Conservation (phyloP, 64 coral and sea anemone species). For the Trachythela sp. region DNA sequence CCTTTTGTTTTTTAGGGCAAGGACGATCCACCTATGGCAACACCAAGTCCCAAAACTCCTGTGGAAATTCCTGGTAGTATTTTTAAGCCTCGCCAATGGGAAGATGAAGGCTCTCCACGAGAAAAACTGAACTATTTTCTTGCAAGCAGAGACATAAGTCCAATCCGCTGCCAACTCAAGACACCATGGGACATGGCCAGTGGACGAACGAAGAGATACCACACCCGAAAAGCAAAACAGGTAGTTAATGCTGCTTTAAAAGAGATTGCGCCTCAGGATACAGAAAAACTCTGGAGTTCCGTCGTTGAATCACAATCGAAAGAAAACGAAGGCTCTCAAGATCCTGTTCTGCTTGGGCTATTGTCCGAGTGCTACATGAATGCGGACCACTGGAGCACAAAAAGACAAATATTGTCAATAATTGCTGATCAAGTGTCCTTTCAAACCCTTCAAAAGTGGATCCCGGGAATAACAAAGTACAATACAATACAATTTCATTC, state of each 20-base stretch:
- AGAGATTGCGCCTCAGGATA: constrained; percentile 56
- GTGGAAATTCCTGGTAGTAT: too few species aligned
- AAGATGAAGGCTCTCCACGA: constrained; percentile 23
- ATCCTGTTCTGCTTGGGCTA: constrained; percentile 49
- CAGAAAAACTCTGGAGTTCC: constrained; percentile 34
- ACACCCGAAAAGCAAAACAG: constrained; percentile 63
- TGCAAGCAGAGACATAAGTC: constrained; percentile 59
- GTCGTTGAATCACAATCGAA: constrained; percentile 37
- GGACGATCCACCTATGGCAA: too few species aligned
- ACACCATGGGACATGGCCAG: constrained; percentile 47
- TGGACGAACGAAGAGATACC: constrained; percentile 46
- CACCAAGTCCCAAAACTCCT: too few species aligned
- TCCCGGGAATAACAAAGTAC: constrained; percentile 40
- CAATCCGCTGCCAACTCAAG: constrained; percentile 38
- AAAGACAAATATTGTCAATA: constrained; percentile 55
- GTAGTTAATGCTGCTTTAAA: constrained; percentile 62
- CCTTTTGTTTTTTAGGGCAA: too few species aligned
- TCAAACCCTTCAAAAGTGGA: constrained; percentile 39
- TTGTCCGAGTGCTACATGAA: constrained; percentile 59
- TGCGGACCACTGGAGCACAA: constrained; percentile 34
- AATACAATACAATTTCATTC: too few species aligned
- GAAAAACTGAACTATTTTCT: constrained; percentile 53
- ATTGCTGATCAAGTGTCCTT: constrained; percentile 52
- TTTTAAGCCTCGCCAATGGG: too few species aligned
- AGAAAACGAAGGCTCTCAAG: constrained; percentile 3